Conservation (phyloP, 2,888 invertebrate genomes). For the Eupithecia vulgata region DNA sequence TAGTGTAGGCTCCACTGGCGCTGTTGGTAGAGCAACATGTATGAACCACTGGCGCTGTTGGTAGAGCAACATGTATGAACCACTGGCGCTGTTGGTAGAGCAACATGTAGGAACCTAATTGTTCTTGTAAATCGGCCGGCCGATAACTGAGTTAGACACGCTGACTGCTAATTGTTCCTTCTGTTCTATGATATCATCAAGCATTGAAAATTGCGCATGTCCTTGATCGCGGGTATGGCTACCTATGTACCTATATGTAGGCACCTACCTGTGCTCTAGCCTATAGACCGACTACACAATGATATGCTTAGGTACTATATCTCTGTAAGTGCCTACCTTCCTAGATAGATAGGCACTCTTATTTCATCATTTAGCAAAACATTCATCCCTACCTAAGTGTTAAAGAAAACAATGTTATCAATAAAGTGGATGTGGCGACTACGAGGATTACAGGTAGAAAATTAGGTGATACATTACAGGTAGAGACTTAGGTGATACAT, state of each 20-base stretch:
- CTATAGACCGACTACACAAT: no score
- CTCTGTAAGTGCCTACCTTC: neutral
- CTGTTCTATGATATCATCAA: constrained; percentile 36
- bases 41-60: no score
- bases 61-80: constrained; percentile 12
- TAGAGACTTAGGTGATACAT: neutral
- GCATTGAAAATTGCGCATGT: neutral
- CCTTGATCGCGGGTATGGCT: neutral
- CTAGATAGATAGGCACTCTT: no score
- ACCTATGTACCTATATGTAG: neutral
- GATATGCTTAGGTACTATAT: neutral
- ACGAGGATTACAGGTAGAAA: neutral
- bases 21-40: constrained; percentile 9
- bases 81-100: neutral
- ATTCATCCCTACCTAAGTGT: neutral
- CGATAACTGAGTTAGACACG: constrained; percentile 37
- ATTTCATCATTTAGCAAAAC: no score
- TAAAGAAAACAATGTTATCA: neutral
- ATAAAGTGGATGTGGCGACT: neutral
- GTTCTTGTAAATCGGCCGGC: constrained; percentile 25
- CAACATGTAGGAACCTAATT: constrained; percentile 20
- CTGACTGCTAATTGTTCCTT: constrained; percentile 29
- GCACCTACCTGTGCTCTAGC: no score
- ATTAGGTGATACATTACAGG: neutral
- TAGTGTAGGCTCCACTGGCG: neutral